Conservation (phyloP, 2,113 vertebrate genomes). For the Engraulis encrasicolus region DNA sequence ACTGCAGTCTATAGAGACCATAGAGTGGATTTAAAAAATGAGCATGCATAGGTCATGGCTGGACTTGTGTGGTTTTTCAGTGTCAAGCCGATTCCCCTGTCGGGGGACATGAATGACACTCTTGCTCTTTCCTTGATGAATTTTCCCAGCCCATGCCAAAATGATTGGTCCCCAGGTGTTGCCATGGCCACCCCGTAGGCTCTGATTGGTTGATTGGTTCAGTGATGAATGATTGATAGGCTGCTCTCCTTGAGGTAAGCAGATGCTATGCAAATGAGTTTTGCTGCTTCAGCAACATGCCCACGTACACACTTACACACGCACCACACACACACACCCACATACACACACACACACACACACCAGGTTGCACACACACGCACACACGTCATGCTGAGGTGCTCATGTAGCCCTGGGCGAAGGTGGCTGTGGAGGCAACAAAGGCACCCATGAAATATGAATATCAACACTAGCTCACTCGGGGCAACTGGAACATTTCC, state of each 20-base stretch:
- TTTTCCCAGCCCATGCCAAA: not conserved
- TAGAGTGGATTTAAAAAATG: not conserved
- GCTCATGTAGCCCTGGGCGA: constrained; percentile 60
- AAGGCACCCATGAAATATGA: constrained; percentile 3
- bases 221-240: constrained; percentile 1
- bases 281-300: constrained; percentile 45
- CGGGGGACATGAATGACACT: not conserved
- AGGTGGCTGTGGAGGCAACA: constrained; percentile 56
- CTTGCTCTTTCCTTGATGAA: not conserved
- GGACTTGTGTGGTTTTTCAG: not conserved
- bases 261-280: constrained; percentile 31
- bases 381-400: constrained; percentile 23
- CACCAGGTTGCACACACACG: no score
- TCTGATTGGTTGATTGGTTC: not conserved
- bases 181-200: constrained; percentile 6
- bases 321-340: no score
- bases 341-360: no score
- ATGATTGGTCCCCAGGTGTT: constrained; percentile 6
- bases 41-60: not conserved
- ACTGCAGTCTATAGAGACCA: not conserved
- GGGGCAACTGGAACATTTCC: not conserved
- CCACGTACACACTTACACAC: no score
- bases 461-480: not conserved
- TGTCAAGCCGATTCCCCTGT: not conserved
- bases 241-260: constrained; percentile 23